phyloP scores from a whole-genome alignment of 2,888 invertebrate genomes.

The Therioaphis trifolii region DNA sequence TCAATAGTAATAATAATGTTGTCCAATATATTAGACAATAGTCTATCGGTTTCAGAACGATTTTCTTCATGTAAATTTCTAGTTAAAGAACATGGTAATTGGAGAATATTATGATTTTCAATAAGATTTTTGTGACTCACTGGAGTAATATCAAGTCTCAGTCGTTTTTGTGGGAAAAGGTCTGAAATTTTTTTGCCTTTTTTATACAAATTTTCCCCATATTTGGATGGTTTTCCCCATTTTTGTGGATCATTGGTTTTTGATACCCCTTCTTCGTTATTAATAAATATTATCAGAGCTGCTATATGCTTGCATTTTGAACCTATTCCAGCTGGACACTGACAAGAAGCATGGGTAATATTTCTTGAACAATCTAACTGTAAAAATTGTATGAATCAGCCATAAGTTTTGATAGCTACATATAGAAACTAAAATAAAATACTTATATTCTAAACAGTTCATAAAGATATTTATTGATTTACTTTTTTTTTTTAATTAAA shows the following conservation, averaged over 20 bases:
- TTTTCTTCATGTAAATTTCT: too few species aligned
- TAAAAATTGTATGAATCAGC: conserved; percentile 1
- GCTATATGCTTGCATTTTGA: background rate
- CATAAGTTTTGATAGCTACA: background rate
- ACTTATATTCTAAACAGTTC: too few species aligned
- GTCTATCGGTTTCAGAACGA: too few species aligned
- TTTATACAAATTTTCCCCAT: background rate
- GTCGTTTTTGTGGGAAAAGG: conserved; percentile 17
- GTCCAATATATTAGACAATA: too few species aligned
- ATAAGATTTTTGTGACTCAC: background rate
- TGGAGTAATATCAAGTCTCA: background rate
- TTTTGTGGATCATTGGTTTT: background rate
- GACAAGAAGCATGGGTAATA: background rate
- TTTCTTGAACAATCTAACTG: conserved; percentile 1
- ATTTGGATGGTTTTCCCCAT: conserved; percentile 17
- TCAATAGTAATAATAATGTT: too few species aligned
- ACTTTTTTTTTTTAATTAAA: too few species aligned
- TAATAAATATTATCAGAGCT: conserved; percentile 17
- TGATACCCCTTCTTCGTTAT: conserved; percentile 4
- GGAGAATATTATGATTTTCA: conserved; percentile 7
- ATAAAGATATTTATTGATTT: too few species aligned
- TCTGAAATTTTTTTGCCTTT: conserved; percentile 5
- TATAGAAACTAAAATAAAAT: too few species aligned
- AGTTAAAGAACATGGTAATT: conserved; percentile 1
- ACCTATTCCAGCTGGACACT: conserved; percentile 10